These are phyloP conservation scores for Lycophotia porphyrea DNA, from an alignment of 2,888 invertebrate genomes.

Conservation along the genomic window DNA sequence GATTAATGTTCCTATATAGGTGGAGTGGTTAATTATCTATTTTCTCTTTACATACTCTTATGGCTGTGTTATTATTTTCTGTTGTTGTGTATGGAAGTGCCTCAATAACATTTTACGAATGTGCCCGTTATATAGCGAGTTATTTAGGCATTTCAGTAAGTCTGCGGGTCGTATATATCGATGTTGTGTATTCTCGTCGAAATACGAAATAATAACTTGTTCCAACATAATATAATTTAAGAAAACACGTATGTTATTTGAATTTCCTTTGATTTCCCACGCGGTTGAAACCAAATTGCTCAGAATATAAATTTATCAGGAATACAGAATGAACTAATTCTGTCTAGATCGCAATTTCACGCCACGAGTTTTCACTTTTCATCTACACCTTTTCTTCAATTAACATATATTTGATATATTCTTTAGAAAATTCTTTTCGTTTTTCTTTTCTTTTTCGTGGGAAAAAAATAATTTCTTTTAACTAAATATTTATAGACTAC, in stretches of 20 bases:
- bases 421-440: neutral
- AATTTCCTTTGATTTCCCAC: conserved; percentile 72
- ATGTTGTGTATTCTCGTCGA: conserved; percentile 31
- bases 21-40: neutral
- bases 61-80: conserved; percentile 5
- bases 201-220: conserved; percentile 40
- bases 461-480: neutral
- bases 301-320: conserved; percentile 51
- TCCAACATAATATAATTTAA: conserved; percentile 54
- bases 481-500: neutral
- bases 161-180: no score
- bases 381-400: conserved; percentile 3
- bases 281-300: conserved; percentile 61
- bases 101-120: conserved; percentile 28
- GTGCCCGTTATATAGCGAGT: neutral
- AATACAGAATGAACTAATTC: conserved; percentile 52
- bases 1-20: neutral
- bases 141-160: conserved; percentile 33
- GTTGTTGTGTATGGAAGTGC: conserved; percentile 6
- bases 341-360: conserved; percentile 31
- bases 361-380: conserved; percentile 20
- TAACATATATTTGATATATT: conserved; percentile 11
- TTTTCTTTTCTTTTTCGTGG: neutral
- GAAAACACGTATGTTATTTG: conserved; percentile 62
- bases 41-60: neutral